Percentiles rank a stretch among this genome's conserved stretches.
Evolutionary conservation across 2,113 vertebrate genomes (phyloP).

Genomic region (Tonatia bakeri): DNA sequence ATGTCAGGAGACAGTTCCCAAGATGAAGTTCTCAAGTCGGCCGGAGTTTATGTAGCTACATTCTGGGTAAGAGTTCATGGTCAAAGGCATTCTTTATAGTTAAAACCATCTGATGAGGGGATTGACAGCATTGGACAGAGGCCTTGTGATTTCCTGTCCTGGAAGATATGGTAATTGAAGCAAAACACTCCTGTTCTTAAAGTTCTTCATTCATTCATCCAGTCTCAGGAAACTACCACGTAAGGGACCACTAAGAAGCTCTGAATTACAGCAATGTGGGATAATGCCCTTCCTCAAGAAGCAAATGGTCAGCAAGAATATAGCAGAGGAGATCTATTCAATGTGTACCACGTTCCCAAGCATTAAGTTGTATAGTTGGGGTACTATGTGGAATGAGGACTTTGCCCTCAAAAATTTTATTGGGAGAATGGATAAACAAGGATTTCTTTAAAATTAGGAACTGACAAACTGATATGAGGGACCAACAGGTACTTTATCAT

Average conservation of each 20-base stretch:
- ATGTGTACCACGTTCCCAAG: not conserved
- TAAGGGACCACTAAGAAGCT: not conserved
- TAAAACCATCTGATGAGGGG: not conserved
- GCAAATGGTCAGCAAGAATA: not conserved
- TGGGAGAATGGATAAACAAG: not conserved
- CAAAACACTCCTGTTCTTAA: not conserved
- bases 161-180: not conserved
- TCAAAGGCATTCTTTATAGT: not conserved
- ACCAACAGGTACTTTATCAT: not conserved
- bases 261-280: not conserved
- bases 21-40: not conserved
- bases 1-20: not conserved
- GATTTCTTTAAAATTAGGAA: not conserved
- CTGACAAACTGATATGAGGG: not conserved
- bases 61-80: not conserved
- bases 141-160: not conserved
- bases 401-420: not conserved
- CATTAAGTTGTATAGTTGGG: not conserved
- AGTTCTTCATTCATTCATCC: not conserved
- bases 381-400: not conserved
- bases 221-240: not conserved
- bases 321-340: not conserved
- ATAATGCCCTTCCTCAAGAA: not conserved
- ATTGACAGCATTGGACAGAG: not conserved
- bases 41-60: not conserved